Base-by-base conservation (phyloP, 2,113 vertebrate genomes). In the Alexandromys fortis region DNA sequence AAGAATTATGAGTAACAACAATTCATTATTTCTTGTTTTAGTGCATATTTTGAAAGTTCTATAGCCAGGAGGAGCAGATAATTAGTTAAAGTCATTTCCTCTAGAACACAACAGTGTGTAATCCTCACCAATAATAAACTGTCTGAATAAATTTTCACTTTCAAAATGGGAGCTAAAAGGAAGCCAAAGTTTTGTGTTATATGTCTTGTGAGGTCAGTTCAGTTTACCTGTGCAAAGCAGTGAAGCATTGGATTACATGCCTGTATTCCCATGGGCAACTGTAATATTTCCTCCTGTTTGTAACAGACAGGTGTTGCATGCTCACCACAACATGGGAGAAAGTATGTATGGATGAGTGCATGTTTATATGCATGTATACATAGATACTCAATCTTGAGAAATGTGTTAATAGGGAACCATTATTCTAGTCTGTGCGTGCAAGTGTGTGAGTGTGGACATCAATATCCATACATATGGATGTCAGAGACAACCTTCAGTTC, bases 11-110 rank as follows among this genome's bases (percentile, higher is more conserved):
- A 73, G 14, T n/a, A 90, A 73, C 13, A 79, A 63, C 90, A 63
- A 94, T 75, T 94, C 87, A 87, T 82, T 90, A n/a, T 86, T 94
- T 95, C 49, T 95, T 93, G 1, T 91, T 96, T 94, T 85, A 88
- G 73, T 67, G 76, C 52, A 35, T 88, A 95, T 94, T 96, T 96
- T 90, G 89, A 96, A 94, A 89, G 65, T 93, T 94, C 90, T 92
- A 94, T 47, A 96, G 81, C n/a, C 42, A 75, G 92, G 16, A 94
- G 75, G 38, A 88, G 90, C n/a, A 58, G 16, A 65, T 75, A 77
- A 90, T 94, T 91, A 61, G 94, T 94, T 73, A 92, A 82, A 72
- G 38, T 78, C 73, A 79, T 94, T 96, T 96, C 81, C 73, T 94
- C 38, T 94, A 38, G 92, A 89, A 95, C 72, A 92, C 97, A 94